Percentiles rank a stretch among this genome's conserved stretches.
These are phyloP conservation scores for Crematogaster levior DNA, from an alignment of 2,888 invertebrate species.

Conservation along the genomic window DNA sequence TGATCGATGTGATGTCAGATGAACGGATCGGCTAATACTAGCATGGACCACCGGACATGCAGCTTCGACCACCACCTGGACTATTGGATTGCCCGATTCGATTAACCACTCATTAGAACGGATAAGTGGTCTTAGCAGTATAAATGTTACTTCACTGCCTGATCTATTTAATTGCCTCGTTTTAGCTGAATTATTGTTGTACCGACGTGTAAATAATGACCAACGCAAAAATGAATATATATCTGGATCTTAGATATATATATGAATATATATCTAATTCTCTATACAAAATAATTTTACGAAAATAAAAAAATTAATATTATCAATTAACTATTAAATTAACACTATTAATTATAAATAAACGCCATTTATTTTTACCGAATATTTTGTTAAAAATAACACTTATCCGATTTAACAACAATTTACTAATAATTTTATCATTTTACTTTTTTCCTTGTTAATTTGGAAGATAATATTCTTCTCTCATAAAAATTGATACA, in stretches of 20 bases:
- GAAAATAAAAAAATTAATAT: background rate
- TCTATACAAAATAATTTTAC: background rate
- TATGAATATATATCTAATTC: background rate
- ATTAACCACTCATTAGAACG: slow-evolving; percentile 46
- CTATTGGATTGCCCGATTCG: slow-evolving; percentile 36
- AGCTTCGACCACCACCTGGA: slow-evolving; percentile 26
- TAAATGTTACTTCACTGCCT: slow-evolving; percentile 9
- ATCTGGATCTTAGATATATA: no score
- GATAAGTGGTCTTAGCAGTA: slow-evolving; percentile 21
- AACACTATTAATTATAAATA: background rate
- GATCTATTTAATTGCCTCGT: slow-evolving; percentile 9
- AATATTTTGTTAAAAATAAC: background rate
- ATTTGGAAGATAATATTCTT: background rate
- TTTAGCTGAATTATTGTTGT: background rate
- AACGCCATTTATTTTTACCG: background rate
- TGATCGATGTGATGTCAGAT: slow-evolving; percentile 63
- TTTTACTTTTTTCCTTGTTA: background rate
- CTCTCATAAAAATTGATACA: background rate
- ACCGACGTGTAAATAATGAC: slow-evolving; percentile 4
- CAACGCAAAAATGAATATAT: no score
- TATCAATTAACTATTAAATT: background rate
- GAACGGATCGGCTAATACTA: slow-evolving; percentile 54
- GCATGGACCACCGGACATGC: slow-evolving; percentile 22
- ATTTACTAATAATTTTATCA: background rate
- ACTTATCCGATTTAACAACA: background rate